These are phyloP conservation scores for Rhinoderma darwinii DNA, from an alignment of 2,113 vertebrate species.

Conservation along the genomic window DNA sequence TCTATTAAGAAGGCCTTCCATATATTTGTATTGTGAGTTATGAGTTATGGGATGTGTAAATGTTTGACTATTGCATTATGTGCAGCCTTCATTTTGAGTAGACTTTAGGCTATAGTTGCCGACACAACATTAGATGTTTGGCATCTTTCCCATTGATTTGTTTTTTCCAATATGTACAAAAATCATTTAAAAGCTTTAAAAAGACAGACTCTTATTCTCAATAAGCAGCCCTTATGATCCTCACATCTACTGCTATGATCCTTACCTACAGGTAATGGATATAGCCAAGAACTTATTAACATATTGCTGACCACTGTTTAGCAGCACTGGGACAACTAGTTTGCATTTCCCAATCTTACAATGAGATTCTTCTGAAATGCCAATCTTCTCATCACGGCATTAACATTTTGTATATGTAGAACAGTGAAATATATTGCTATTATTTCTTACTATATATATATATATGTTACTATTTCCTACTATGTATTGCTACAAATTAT, in stretches of 20 bases:
- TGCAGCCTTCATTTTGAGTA: too few species aligned
- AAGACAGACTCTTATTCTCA: background rate
- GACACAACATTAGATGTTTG: background rate
- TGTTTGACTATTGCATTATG: too few species aligned
- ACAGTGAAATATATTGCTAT: background rate
- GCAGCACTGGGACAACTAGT: too few species aligned
- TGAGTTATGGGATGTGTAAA: too few species aligned
- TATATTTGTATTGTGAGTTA: too few species aligned
- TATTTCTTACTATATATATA: too few species aligned
- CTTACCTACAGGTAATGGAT: background rate
- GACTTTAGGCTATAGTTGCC: too few species aligned
- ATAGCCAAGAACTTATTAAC: background rate
- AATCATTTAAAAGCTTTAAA: background rate
- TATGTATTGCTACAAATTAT: background rate
- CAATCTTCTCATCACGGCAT: background rate
- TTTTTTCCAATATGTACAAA: background rate
- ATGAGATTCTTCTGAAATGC: background rate
- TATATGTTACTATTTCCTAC: too few species aligned
- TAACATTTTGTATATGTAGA: background rate
- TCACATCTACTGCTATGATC: background rate
- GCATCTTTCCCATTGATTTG: too few species aligned
- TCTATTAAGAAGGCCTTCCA: too few species aligned
- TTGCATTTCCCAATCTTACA: background rate
- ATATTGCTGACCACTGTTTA: background rate
- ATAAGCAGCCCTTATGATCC: background rate